Conservation (phyloP, 2,888 invertebrate genomes). For the Petrophora chlorosata region DNA sequence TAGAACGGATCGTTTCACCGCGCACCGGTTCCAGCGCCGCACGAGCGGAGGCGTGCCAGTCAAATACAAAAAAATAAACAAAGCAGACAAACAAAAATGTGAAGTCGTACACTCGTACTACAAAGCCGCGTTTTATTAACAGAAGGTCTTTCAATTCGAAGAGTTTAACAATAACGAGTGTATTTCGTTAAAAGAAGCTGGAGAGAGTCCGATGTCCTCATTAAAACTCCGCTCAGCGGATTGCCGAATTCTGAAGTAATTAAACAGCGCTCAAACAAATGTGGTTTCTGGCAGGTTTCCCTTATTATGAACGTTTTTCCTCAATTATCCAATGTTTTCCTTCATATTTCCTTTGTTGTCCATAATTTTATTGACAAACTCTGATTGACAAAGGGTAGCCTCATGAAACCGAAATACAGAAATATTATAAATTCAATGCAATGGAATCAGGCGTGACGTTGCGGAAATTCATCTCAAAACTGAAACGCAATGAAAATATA, state of each 20-base stretch:
- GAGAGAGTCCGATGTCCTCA: background rate
- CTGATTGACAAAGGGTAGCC: slow-evolving; percentile 9
- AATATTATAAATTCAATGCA: too few relatives aligned
- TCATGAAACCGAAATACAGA: background rate
- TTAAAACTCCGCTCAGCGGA: background rate
- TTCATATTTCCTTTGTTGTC: background rate
- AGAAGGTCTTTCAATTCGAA: background rate
- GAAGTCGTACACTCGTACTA: too few relatives aligned
- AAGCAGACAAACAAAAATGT: background rate
- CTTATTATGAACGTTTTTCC: slow-evolving; percentile 2
- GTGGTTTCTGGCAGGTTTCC: slow-evolving; percentile 12
- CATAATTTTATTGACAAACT: slow-evolving; percentile 1
- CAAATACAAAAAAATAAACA: background rate
- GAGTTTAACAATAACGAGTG: background rate
- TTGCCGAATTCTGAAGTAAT: slow-evolving; percentile 4
- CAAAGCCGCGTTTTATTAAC: background rate
- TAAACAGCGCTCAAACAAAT: slow-evolving; percentile 16
- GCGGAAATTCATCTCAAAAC: too few relatives aligned
- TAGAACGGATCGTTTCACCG: too few relatives aligned
- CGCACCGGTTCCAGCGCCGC: too few relatives aligned
- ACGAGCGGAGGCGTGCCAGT: too few relatives aligned
- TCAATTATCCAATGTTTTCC: background rate
- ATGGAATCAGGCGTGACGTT: too few relatives aligned
- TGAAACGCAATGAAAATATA: too few relatives aligned
- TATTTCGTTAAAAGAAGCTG: slow-evolving; percentile 2